These are phyloP conservation scores for Sycophaga agraensis DNA, from an alignment of 1,140 invertebrate species.

Conservation along the genomic window DNA sequence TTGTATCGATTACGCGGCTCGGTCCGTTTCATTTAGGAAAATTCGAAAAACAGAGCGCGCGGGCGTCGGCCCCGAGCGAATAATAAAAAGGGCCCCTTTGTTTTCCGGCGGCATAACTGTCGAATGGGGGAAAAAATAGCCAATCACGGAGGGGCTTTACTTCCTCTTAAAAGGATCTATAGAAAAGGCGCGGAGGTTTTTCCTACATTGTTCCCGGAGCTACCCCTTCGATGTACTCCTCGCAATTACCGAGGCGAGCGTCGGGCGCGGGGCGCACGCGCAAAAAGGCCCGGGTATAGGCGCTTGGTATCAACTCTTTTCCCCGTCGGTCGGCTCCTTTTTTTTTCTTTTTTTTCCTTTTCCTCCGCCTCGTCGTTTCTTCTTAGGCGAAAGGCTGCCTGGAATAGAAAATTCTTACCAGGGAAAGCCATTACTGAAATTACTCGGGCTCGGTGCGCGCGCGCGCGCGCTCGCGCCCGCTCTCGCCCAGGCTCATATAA, in stretches of 20 bases:
- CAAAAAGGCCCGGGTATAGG: conserved; percentile 5
- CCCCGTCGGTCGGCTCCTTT: background rate
- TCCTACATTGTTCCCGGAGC: conserved; percentile 25
- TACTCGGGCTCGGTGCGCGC: conserved; percentile 5
- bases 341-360: conserved; percentile 11
- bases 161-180: conserved; percentile 20
- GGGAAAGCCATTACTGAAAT: conserved; percentile 31
- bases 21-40: no score
- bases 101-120: conserved; percentile 8
- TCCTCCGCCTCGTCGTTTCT: background rate
- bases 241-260: conserved; percentile 20
- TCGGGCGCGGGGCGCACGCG: conserved; percentile 16
- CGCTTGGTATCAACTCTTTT: conserved; percentile 11
- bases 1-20: no score
- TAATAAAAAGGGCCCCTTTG: conserved; percentile 1
- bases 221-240: conserved; percentile 31
- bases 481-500: conserved; percentile 15
- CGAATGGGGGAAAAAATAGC: conserved; percentile 20
- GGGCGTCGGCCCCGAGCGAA: conserved; percentile 3
- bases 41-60: no score
- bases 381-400: conserved; percentile 21
- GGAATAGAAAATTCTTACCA: conserved; percentile 31
- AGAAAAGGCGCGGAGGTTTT: conserved; percentile 7
- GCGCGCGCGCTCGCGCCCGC: no score
- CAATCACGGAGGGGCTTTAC: conserved; percentile 2